Evolutionary conservation across 2,888 invertebrate species (phyloP).

Genomic region (Drosophila buzzatii): DNA sequence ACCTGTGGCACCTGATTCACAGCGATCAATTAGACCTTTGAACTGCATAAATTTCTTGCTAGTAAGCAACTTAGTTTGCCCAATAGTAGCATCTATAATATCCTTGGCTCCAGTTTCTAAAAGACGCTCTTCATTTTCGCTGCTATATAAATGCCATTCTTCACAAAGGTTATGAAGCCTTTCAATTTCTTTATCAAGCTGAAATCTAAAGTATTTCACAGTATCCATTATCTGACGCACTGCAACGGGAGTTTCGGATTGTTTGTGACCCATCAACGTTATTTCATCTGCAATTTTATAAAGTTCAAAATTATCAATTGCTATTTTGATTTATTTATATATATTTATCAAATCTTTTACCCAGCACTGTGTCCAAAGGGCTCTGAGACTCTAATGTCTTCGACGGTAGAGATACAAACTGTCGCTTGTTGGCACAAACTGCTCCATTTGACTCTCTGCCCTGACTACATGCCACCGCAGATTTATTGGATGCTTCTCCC

Average conservation of each 20-base stretch:
- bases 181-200: slow-evolving; percentile 85
- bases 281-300: slow-evolving; percentile 16
- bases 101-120: slow-evolving; percentile 84
- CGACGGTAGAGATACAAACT: slow-evolving; percentile 17
- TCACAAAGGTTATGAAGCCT: slow-evolving; percentile 85
- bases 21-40: slow-evolving; percentile 86
- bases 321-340: no score
- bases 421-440: slow-evolving; percentile 38
- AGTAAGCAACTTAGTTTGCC: slow-evolving; percentile 91
- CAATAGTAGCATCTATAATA: slow-evolving; percentile 89
- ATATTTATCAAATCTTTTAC: not conserved
- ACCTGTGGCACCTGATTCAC: slow-evolving; percentile 72
- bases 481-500: slow-evolving; percentile 15
- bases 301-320: no score
- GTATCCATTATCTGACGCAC: slow-evolving; percentile 71
- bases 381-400: not conserved
- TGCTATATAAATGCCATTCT: slow-evolving; percentile 85
- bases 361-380: not conserved
- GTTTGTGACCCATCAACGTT: not conserved
- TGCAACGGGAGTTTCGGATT: not conserved
- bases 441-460: not conserved
- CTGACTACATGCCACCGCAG: slow-evolving; percentile 23
- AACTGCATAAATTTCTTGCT: slow-evolving; percentile 91
- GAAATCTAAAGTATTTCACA: slow-evolving; percentile 79
- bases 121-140: slow-evolving; percentile 73